These are phyloP conservation scores for Euphysa ruthae DNA, from an alignment of 30 jellyfish, hydroid and myxozoan genomes.

Conservation along the genomic window DNA sequence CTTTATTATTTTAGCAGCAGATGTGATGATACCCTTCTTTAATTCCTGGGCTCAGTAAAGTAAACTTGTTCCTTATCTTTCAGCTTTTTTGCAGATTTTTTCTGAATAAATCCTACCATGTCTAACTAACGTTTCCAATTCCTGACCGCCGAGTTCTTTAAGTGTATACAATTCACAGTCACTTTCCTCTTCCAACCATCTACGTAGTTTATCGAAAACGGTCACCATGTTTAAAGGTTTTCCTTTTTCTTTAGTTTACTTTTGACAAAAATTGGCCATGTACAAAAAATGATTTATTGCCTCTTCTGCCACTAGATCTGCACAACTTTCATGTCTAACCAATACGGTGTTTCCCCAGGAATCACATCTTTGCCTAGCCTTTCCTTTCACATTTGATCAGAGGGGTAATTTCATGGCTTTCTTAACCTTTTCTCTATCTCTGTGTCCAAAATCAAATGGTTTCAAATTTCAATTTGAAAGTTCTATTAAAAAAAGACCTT, in stretches of 20 bases:
- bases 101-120: too few relatives aligned
- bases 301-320: slow-evolving; percentile 30
- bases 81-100: too few relatives aligned
- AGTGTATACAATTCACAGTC: slow-evolving; percentile 18
- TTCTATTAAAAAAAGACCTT: background rate
- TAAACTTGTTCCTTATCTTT: too few relatives aligned
- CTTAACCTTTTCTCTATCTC: background rate
- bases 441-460: background rate
- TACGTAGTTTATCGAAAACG: slow-evolving; percentile 1
- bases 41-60: background rate
- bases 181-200: slow-evolving; percentile 16
- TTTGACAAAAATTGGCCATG: slow-evolving; percentile 2
- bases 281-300: slow-evolving; percentile 15
- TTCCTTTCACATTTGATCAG: background rate
- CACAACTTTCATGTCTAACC: background rate
- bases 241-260: slow-evolving; percentile 6
- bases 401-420: slow-evolving; percentile 1
- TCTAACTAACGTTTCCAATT: too few relatives aligned
- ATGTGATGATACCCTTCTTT: slow-evolving; percentile 1
- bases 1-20: slow-evolving; percentile 35
- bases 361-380: slow-evolving; percentile 19
- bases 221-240: slow-evolving; percentile 5
- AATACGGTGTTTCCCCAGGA: slow-evolving; percentile 20
- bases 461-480: slow-evolving; percentile 4
- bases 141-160: background rate